Conservation (phyloP, 2,888 invertebrate genomes). For the Fragum fragum region DNA sequence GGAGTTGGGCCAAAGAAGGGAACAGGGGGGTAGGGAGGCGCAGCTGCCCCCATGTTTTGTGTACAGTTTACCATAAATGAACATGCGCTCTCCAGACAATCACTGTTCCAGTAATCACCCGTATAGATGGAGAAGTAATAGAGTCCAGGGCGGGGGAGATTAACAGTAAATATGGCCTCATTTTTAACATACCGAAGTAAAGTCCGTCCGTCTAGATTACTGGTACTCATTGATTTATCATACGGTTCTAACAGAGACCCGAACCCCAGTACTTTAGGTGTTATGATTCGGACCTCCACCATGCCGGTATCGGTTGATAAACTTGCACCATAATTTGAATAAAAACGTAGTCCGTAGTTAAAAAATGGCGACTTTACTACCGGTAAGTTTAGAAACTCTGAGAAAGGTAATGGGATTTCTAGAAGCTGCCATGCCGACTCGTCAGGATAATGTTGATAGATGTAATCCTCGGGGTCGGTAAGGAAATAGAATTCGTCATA, state of each 20-base stretch:
- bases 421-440: conserved; percentile 87
- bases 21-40: conserved; percentile 81
- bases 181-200: conserved; percentile 81
- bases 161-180: conserved; percentile 85
- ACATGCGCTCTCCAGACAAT: conserved; percentile 85
- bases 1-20: conserved; percentile 84
- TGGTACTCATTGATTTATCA: conserved; percentile 73
- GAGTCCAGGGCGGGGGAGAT: conserved; percentile 86
- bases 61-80: conserved; percentile 83
- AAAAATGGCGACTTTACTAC: conserved; percentile 88
- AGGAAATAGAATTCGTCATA: conserved; percentile 87
- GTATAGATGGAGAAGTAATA: conserved; percentile 87
- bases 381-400: conserved; percentile 87
- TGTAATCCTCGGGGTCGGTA: conserved; percentile 86
- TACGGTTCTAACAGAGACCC: conserved; percentile 81
- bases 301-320: conserved; percentile 81
- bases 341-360: conserved; percentile 83
- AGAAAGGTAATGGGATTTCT: conserved; percentile 87
- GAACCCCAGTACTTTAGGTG: conserved; percentile 82
- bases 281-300: conserved; percentile 82
- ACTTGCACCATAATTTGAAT: conserved; percentile 82
- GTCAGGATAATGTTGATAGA: conserved; percentile 86
- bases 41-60: conserved; percentile 74
- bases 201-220: conserved; percentile 78
- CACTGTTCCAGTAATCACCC: conserved; percentile 83